phyloP scores from a whole-genome alignment of 2,113 vertebrate genomes.

The Podilymbus podiceps region DNA sequence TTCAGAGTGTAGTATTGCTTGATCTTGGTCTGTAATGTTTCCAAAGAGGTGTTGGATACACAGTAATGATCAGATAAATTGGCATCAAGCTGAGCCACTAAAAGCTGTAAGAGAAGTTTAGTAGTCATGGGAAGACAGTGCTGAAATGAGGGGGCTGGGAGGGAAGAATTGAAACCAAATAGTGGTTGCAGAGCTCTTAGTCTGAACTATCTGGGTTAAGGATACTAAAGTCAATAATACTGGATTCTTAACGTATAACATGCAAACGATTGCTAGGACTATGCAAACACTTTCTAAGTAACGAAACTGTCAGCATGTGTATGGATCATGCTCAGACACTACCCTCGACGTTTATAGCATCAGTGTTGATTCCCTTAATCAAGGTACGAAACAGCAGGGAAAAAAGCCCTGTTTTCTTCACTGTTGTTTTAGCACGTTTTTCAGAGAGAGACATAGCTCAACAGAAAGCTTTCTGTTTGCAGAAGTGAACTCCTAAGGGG shows the following conservation, averaged over 20 bases:
- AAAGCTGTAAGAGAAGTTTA: not conserved
- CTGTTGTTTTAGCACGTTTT: not conserved
- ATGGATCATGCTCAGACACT: not conserved
- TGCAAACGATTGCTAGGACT: not conserved
- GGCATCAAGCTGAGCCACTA: not conserved
- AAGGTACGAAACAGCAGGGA: not conserved
- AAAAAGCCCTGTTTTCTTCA: not conserved
- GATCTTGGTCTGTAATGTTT: not conserved
- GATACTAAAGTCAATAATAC: not conserved
- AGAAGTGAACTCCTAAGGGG: not conserved
- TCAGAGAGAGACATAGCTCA: not conserved
- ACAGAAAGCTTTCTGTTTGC: not conserved
- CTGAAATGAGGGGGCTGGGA: not conserved
- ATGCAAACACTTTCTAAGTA: not conserved
- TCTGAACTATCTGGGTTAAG: not conserved
- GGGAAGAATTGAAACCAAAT: not conserved
- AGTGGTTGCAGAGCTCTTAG: not conserved
- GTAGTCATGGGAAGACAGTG: not conserved
- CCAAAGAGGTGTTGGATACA: not conserved
- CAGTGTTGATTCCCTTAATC: not conserved
- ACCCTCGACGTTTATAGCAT: not conserved
- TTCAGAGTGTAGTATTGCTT: not conserved
- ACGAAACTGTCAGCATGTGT: not conserved
- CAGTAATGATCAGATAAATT: not conserved
- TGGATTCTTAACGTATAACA: not conserved